Evolutionary conservation across 2,888 invertebrate species (phyloP).

Genomic region (Anoncus sp.): DNA sequence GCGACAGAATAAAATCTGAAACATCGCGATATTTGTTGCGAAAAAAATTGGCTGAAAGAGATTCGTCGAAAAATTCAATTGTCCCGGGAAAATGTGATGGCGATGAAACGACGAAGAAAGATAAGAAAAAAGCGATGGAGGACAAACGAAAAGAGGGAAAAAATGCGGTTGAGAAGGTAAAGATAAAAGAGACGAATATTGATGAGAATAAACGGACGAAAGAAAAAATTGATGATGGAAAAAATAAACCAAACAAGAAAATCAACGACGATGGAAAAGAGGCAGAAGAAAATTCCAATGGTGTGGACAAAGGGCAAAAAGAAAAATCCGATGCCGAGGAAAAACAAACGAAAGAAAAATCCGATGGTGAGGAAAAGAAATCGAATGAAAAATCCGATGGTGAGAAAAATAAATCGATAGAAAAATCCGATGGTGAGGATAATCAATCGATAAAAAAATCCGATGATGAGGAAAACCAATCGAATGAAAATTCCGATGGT

Average conservation of each 20-base stretch:
- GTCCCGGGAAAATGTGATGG: background rate
- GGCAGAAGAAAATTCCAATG: background rate
- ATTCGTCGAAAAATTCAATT: background rate
- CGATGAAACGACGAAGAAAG: background rate
- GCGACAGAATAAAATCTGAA: background rate
- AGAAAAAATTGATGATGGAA: slow-evolving; percentile 33
- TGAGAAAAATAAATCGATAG: slow-evolving; percentile 25
- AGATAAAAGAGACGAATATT: slow-evolving; percentile 8
- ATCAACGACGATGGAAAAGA: background rate
- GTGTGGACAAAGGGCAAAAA: background rate
- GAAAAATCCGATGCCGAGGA: slow-evolving; percentile 8
- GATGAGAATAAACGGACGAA: slow-evolving; percentile 13
- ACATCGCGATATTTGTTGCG: background rate
- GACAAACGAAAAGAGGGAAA: slow-evolving; percentile 4
- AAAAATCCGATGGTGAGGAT: background rate
- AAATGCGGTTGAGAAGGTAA: slow-evolving; percentile 8
- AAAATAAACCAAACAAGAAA: slow-evolving; percentile 10
- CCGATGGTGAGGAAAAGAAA: background rate
- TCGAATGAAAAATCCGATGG: slow-evolving; percentile 26
- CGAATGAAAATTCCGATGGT: background rate
- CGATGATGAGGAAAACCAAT: background rate
- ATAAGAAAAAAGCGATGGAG: background rate
- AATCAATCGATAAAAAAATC: background rate
- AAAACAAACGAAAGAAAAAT: slow-evolving; percentile 5
- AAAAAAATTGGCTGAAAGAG: background rate